phyloP scores from a whole-genome alignment of 2,797 vertebrate species.

The Alca torda region DNA sequence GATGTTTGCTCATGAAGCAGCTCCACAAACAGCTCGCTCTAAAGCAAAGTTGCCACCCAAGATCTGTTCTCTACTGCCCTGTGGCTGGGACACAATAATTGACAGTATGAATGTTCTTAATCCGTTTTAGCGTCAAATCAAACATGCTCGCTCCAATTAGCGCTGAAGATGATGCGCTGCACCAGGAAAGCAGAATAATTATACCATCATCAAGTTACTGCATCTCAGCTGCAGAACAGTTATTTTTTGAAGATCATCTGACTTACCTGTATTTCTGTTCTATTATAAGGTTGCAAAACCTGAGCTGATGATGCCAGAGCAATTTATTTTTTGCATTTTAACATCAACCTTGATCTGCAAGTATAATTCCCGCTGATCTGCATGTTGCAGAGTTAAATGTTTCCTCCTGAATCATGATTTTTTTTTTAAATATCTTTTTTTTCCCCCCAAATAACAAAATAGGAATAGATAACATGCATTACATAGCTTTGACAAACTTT shows the following conservation, averaged over 20 bases:
- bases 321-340: background rate
- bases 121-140: background rate
- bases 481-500: background rate
- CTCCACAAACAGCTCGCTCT: background rate
- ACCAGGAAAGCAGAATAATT: background rate
- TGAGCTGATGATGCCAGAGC: background rate
- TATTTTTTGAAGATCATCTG: background rate
- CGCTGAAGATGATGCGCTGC: background rate
- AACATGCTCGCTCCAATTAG: background rate
- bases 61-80: background rate
- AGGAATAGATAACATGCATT: background rate
- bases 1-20: background rate
- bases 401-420: background rate
- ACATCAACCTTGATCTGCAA: background rate
- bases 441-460: background rate
- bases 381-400: background rate
- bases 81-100: background rate
- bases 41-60: background rate
- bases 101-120: background rate
- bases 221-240: background rate
- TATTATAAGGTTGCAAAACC: background rate
- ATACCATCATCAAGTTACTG: background rate
- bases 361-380: background rate
- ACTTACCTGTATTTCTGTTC: background rate
- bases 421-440: background rate